These are phyloP conservation scores for Mohoua ochrocephala DNA, from an alignment of 2,113 vertebrate species.

Conservation along the genomic window DNA sequence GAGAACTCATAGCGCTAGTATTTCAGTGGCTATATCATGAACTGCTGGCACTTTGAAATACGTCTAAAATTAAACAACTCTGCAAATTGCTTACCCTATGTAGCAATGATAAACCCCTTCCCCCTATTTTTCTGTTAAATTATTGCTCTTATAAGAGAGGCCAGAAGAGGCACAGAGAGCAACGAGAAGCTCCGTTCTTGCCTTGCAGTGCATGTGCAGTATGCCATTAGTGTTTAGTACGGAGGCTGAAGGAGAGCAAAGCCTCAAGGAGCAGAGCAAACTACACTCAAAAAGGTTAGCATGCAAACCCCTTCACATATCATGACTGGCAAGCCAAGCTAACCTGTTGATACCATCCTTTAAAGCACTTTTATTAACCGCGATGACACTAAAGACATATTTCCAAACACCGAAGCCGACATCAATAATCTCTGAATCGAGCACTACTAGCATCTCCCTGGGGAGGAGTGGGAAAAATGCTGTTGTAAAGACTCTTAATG, in stretches of 20 bases:
- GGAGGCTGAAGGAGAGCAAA: background rate
- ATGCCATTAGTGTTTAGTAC: background rate
- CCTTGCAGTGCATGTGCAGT: background rate
- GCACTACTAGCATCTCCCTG: background rate
- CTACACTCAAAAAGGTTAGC: background rate
- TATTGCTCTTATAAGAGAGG: background rate
- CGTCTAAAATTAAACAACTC: background rate
- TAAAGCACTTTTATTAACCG: background rate
- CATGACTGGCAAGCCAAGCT: background rate
- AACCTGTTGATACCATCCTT: background rate
- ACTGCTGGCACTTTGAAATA: background rate
- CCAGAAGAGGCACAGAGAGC: background rate
- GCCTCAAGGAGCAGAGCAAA: background rate
- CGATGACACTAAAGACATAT: background rate
- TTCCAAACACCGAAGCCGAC: background rate
- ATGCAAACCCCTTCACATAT: background rate
- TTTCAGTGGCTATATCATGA: background rate
- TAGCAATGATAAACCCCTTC: background rate
- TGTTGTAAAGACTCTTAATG: conserved; percentile 1
- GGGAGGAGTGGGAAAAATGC: background rate
- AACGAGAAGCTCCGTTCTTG: background rate
- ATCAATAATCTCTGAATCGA: background rate
- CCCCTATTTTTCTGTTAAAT: background rate
- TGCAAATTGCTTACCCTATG: background rate
- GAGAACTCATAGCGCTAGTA: background rate